Evolutionary conservation across 2,113 vertebrate genomes (phyloP).

Genomic region (Nothobranchius furzeri): DNA sequence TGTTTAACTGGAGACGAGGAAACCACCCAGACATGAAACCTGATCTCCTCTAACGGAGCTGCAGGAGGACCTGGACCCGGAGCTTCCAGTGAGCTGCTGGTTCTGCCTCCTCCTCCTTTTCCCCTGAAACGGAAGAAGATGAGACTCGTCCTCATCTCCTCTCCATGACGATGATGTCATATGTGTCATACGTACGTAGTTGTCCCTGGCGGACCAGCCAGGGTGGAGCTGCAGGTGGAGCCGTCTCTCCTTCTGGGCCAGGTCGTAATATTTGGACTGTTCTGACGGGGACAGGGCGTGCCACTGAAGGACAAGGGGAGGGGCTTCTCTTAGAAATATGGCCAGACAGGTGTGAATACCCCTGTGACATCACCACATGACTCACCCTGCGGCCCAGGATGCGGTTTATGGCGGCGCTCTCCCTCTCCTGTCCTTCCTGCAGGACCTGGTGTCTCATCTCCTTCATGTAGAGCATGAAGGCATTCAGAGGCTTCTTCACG

Average conservation of each 20-base stretch:
- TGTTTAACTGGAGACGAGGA: no score
- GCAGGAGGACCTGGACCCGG: background rate
- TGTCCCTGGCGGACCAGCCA: constrained; percentile 93
- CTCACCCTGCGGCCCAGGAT: constrained; percentile 92
- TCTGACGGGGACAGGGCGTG: constrained; percentile 85
- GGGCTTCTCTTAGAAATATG: no score
- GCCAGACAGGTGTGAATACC: no score
- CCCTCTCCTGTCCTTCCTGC: constrained; percentile 80
- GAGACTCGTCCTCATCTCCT: no score
- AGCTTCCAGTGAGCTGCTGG: constrained; percentile 6
- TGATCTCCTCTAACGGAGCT: no score
- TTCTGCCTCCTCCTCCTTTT: constrained; percentile 47
- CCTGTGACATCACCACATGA: background rate
- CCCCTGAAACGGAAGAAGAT: constrained; percentile 26
- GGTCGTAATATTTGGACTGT: constrained; percentile 81
- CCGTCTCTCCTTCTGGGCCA: constrained; percentile 92
- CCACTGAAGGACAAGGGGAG: constrained; percentile 78
- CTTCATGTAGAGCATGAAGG: constrained; percentile 99
- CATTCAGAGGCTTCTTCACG: constrained; percentile 96
- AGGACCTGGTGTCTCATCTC: constrained; percentile 94
- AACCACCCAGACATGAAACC: no score
- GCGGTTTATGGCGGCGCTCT: constrained; percentile 90
- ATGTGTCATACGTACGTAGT: constrained; percentile 86
- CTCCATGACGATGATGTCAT: no score
- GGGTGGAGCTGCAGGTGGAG: constrained; percentile 97